Conservation (phyloP, 2,888 invertebrate genomes). For the Oligia fasciuncula region DNA sequence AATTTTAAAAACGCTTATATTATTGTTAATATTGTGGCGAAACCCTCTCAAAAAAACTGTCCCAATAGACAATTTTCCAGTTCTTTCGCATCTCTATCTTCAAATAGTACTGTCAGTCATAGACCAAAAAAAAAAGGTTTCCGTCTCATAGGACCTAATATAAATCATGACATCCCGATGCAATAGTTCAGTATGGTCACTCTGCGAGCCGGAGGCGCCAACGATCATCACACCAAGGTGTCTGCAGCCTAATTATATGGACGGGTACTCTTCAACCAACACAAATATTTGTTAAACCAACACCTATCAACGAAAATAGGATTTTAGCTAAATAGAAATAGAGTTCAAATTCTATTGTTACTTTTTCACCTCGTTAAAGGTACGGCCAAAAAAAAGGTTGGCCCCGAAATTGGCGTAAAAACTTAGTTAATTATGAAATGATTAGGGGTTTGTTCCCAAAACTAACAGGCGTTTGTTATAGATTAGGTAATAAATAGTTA, state of each 20-base stretch:
- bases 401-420: slow-evolving; percentile 87
- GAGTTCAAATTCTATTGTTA: slow-evolving; percentile 62
- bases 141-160: slow-evolving; percentile 7
- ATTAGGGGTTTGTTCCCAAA: slow-evolving; percentile 86
- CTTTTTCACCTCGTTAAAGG: slow-evolving; percentile 69
- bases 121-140: slow-evolving; percentile 14
- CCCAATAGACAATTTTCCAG: background rate
- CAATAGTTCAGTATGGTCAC: slow-evolving; percentile 68
- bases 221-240: slow-evolving; percentile 85
- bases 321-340: slow-evolving; percentile 64
- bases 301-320: slow-evolving; percentile 67
- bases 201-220: slow-evolving; percentile 84
- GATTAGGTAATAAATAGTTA: slow-evolving; percentile 88
- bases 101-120: background rate
- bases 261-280: slow-evolving; percentile 81
- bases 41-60: background rate
- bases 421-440: slow-evolving; percentile 88
- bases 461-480: slow-evolving; percentile 87
- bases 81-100: background rate
- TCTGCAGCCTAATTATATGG: slow-evolving; percentile 88
- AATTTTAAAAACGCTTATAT: no score
- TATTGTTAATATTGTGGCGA: no score
- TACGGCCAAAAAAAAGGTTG: slow-evolving; percentile 71
- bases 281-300: slow-evolving; percentile 81
- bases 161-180: slow-evolving; percentile 61